Conservation (phyloP, 2,888 invertebrate species). For the Glomeris marginata region DNA sequence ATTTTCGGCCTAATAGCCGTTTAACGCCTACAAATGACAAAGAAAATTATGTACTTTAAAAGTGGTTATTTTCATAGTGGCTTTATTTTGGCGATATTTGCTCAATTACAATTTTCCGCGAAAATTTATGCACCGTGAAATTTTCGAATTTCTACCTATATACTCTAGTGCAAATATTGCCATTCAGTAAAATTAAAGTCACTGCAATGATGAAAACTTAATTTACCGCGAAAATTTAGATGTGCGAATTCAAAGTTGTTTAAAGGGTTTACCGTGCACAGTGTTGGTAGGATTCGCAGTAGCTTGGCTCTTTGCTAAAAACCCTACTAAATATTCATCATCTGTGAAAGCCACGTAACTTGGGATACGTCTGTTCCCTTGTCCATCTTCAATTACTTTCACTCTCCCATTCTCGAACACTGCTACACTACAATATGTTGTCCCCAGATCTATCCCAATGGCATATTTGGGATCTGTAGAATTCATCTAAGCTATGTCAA, state of each 20-base stretch:
- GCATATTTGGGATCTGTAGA: neutral
- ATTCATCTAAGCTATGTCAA: too few species aligned
- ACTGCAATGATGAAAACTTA: too few species aligned
- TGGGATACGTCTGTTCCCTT: conserved; percentile 40
- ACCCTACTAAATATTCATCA: conserved; percentile 28
- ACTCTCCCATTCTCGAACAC: conserved; percentile 69
- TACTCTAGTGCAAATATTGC: too few species aligned
- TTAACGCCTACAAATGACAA: conserved; percentile 23
- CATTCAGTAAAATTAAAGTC: too few species aligned
- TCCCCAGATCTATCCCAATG: conserved; percentile 10
- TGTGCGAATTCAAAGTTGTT: too few species aligned
- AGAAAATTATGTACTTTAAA: too few species aligned
- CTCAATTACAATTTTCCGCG: too few species aligned
- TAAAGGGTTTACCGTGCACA: conserved; percentile 22
- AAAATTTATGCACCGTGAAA: too few species aligned
- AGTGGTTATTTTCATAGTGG: too few species aligned
- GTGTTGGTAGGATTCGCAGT: conserved; percentile 37
- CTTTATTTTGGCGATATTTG: too few species aligned
- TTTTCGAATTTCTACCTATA: too few species aligned
- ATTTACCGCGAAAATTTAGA: too few species aligned
- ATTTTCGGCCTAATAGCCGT: conserved; percentile 36
- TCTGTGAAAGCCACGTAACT: conserved; percentile 31
- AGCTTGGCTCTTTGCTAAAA: conserved; percentile 31
- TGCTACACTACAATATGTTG: conserved; percentile 28
- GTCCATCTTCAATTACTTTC: conserved; percentile 68